These are phyloP conservation scores for Sussaba pulchella DNA, from an alignment of 2,888 invertebrate species.

Conservation along the genomic window DNA sequence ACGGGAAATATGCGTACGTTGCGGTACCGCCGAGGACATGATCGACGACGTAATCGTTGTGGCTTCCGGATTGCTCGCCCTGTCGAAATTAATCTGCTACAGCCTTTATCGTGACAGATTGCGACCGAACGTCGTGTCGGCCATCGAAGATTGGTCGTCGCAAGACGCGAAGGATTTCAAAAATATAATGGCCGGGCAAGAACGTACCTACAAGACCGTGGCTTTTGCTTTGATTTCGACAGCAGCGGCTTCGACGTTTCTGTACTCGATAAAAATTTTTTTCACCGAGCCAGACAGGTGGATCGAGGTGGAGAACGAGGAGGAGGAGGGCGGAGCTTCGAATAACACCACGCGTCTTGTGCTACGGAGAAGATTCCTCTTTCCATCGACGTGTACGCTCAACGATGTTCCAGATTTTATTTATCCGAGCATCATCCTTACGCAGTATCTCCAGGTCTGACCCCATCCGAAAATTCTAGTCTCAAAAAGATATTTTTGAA, in stretches of 20 bases:
- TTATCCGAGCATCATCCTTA: slow-evolving; percentile 58
- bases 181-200: slow-evolving; percentile 68
- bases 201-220: slow-evolving; percentile 59
- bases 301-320: slow-evolving; percentile 51
- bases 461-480: no score
- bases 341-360: slow-evolving; percentile 51
- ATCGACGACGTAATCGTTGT: slow-evolving; percentile 71
- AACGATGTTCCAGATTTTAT: slow-evolving; percentile 59
- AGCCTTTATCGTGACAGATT: slow-evolving; percentile 70
- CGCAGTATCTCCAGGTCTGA: slow-evolving; percentile 61
- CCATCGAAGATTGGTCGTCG: slow-evolving; percentile 72
- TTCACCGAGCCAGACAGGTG: slow-evolving; percentile 63
- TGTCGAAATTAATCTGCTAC: slow-evolving; percentile 70
- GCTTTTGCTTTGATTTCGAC: slow-evolving; percentile 62
- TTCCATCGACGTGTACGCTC: slow-evolving; percentile 68
- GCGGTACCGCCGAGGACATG: slow-evolving; percentile 71
- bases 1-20: slow-evolving; percentile 68
- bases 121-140: slow-evolving; percentile 63
- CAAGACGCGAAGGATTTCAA: slow-evolving; percentile 60
- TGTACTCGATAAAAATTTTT: slow-evolving; percentile 63
- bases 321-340: slow-evolving; percentile 7
- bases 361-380: slow-evolving; percentile 58
- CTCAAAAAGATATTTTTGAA: no score
- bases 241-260: slow-evolving; percentile 57
- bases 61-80: slow-evolving; percentile 67